These are phyloP conservation scores for Anarsia innoxiella DNA, from an alignment of 2,888 invertebrate species.

Conservation along the genomic window DNA sequence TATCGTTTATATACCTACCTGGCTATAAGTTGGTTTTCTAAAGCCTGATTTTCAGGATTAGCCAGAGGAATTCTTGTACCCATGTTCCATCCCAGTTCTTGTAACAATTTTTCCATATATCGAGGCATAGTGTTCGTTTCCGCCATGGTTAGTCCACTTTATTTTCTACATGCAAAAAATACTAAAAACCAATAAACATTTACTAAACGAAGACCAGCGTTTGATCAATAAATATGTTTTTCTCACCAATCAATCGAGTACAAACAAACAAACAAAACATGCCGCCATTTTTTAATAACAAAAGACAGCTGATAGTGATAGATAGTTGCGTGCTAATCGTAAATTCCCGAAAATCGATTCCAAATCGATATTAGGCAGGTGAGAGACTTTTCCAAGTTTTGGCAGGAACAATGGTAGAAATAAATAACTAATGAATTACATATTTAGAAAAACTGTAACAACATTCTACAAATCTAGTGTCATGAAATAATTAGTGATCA, in stretches of 20 bases:
- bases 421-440: too few relatives aligned
- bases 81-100: conserved; percentile 83
- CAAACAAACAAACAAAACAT: too few relatives aligned
- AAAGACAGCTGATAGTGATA: conserved; percentile 24
- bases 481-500: too few relatives aligned
- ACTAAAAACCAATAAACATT: conserved; percentile 22
- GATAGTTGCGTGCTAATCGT: neutral
- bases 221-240: conserved; percentile 27
- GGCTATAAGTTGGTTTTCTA: conserved; percentile 49
- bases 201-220: conserved; percentile 16
- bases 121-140: conserved; percentile 39
- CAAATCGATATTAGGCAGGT: neutral
- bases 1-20: conserved; percentile 34
- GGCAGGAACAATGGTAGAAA: too few relatives aligned
- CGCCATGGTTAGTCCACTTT: too few relatives aligned
- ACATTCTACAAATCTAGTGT: too few relatives aligned
- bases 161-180: conserved; percentile 3
- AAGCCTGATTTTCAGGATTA: conserved; percentile 79
- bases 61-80: conserved; percentile 88
- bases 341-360: neutral
- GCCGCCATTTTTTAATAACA: conserved; percentile 37
- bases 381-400: too few relatives aligned
- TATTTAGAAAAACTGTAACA: too few relatives aligned
- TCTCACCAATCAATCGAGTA: conserved; percentile 16
- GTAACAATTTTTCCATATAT: conserved; percentile 78